phyloP scores from a whole-genome alignment of 2,888 invertebrate species.

The Pristionchus entomophagus region DNA sequence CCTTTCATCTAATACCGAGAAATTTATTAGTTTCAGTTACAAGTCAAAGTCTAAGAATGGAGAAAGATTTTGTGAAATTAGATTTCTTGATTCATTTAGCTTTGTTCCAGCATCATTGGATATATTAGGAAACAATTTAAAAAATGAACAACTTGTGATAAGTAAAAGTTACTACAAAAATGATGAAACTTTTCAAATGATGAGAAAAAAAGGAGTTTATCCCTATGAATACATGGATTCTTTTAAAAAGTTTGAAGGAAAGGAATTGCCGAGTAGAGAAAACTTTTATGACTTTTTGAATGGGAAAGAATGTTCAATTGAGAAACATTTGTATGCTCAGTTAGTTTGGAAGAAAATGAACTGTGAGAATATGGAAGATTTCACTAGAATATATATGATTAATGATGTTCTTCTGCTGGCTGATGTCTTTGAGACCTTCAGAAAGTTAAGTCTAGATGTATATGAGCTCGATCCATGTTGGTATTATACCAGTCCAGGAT shows the following conservation, averaged over 20 bases:
- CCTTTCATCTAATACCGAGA: constrained; percentile 54
- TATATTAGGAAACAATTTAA: constrained; percentile 58
- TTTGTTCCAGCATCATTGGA: constrained; percentile 54
- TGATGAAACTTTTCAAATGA: constrained; percentile 50
- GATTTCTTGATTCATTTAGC: constrained; percentile 64
- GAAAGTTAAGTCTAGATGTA: constrained; percentile 57
- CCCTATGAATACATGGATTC: constrained; percentile 73
- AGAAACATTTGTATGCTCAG: constrained; percentile 62
- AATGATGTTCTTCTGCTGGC: constrained; percentile 65
- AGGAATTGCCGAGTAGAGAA: constrained; percentile 61
- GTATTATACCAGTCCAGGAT: constrained; percentile 67
- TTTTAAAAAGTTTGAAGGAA: constrained; percentile 62
- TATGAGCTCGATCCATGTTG: constrained; percentile 68
- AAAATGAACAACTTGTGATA: constrained; percentile 51
- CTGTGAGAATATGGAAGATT: constrained; percentile 53
- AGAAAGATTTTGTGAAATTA: constrained; percentile 48
- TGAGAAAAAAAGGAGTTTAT: constrained; percentile 67
- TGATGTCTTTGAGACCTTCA: constrained; percentile 72
- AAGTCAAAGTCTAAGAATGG: constrained; percentile 36
- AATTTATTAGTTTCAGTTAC: constrained; percentile 57
- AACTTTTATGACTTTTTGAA: constrained; percentile 16
- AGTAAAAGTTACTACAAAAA: constrained; percentile 51
- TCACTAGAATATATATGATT: constrained; percentile 59
- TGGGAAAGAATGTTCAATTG: constrained; percentile 50
- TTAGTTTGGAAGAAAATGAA: constrained; percentile 60